These are phyloP conservation scores for Cygnus buccinator DNA, from an alignment of 2,113 vertebrate genomes.

Conservation along the genomic window DNA sequence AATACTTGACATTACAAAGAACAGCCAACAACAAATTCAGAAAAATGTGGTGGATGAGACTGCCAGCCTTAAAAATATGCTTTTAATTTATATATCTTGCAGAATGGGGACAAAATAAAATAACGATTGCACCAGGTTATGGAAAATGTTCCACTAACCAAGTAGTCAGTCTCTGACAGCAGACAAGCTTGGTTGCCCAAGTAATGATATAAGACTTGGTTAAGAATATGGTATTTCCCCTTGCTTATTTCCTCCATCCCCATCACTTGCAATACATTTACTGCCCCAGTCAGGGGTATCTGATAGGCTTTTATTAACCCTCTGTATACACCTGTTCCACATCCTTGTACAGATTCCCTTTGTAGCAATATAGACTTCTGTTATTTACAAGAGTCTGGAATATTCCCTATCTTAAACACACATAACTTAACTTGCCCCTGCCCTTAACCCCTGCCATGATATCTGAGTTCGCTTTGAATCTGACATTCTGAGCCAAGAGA, in stretches of 20 bases:
- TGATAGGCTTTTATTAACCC: not conserved
- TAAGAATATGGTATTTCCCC: not conserved
- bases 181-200: not conserved
- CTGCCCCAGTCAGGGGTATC: not conserved
- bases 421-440: not conserved
- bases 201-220: not conserved
- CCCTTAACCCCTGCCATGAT: not conserved
- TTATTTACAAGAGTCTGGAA: not conserved
- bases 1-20: not conserved
- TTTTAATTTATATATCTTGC: not conserved
- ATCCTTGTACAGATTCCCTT: not conserved
- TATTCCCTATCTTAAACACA: not conserved
- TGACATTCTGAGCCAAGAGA: not conserved
- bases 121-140: not conserved
- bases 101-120: not conserved
- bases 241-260: not conserved
- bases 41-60: not conserved
- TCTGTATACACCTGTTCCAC: not conserved
- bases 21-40: not conserved
- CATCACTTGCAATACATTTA: not conserved
- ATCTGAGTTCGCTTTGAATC: not conserved
- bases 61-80: not conserved
- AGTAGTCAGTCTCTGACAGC: not conserved
- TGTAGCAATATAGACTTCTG: not conserved
- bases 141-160: not conserved